Conservation (phyloP, 2,888 invertebrate genomes). For the Heliothis peltigera region DNA sequence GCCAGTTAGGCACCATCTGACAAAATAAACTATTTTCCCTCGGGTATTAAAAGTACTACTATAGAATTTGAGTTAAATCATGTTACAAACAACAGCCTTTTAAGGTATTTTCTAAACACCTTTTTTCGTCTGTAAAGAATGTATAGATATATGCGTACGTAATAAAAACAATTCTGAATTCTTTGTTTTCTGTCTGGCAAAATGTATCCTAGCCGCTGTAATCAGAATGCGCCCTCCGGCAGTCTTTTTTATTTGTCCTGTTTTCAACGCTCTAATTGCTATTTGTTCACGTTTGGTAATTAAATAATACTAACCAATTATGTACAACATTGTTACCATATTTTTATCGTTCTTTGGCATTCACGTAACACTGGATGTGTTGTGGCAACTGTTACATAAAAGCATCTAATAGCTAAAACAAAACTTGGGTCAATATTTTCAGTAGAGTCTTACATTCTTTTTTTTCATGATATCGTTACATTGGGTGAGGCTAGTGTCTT, state of each 20-base stretch:
- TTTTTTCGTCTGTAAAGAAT: too few species aligned
- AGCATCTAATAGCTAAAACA: not conserved
- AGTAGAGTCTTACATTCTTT: too few species aligned
- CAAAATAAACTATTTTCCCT: slow-evolving; percentile 17
- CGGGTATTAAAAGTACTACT: slow-evolving; percentile 6
- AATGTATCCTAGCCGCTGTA: slow-evolving; percentile 25
- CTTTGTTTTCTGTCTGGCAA: slow-evolving; percentile 46
- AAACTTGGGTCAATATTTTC: not conserved
- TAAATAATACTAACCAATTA: not conserved
- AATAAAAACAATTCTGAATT: slow-evolving; percentile 26
- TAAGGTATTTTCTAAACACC: slow-evolving; percentile 18
- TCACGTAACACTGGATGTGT: slow-evolving; percentile 1
- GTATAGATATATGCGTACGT: slow-evolving; percentile 25
- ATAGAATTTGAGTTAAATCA: slow-evolving; percentile 4
- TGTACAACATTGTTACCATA: not conserved
- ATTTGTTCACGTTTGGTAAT: slow-evolving; percentile 15
- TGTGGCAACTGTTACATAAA: not conserved
- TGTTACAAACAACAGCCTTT: slow-evolving; percentile 1
- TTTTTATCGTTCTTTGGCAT: not conserved
- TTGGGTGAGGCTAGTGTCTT: not conserved
- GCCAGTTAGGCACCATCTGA: slow-evolving; percentile 31
- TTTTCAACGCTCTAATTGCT: slow-evolving; percentile 36
- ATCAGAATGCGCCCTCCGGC: slow-evolving; percentile 41
- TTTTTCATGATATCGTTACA: not conserved
- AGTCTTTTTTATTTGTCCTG: slow-evolving; percentile 32